These are phyloP conservation scores for Tipula vernalis DNA, from an alignment of 2,888 invertebrate genomes.

Conservation along the genomic window DNA sequence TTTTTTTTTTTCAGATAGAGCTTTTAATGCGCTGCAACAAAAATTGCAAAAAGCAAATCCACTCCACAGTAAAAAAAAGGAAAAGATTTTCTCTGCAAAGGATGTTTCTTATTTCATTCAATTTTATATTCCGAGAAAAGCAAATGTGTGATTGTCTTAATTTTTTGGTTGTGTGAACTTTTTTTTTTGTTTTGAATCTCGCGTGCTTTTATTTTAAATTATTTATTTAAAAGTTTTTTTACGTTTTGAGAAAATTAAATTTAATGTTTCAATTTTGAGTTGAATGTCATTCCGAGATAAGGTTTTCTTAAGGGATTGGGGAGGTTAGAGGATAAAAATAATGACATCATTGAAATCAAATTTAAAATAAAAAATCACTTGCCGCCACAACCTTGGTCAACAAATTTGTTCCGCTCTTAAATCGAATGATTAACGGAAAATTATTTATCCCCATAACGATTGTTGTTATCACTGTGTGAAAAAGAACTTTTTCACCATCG, in stretches of 20 bases:
- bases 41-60: not conserved
- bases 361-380: not conserved
- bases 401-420: not conserved
- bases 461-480: not conserved
- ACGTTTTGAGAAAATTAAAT: not conserved
- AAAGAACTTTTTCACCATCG: not conserved
- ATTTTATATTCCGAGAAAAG: not conserved
- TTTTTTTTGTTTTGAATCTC: not conserved
- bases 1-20: not conserved
- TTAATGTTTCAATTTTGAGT: not conserved
- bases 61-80: not conserved
- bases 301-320: not conserved
- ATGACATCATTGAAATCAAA: not conserved
- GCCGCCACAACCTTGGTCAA: not conserved
- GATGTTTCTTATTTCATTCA: not conserved
- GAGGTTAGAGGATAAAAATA: not conserved
- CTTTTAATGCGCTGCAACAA: not conserved
- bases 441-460: not conserved
- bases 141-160: not conserved
- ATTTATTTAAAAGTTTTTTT: not conserved
- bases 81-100: not conserved
- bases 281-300: not conserved
- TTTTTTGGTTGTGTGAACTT: not conserved
- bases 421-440: conserved; percentile 4
- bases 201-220: not conserved